These are phyloP conservation scores for Carpatolechia fugitivella DNA, from an alignment of 2,888 invertebrate species.

Conservation along the genomic window DNA sequence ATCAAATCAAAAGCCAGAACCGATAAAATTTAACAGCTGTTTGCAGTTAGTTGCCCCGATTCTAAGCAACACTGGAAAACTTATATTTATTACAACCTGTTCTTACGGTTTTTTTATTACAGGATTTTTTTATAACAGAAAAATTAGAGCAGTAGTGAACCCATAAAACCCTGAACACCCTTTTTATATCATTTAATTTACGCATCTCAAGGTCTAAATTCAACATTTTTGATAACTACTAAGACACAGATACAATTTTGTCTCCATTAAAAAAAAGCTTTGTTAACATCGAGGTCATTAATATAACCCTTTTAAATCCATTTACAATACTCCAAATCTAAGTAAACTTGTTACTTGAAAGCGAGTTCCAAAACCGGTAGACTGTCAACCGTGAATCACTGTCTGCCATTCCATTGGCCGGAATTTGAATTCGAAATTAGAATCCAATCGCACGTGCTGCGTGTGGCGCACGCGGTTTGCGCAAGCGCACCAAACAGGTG, in stretches of 20 bases:
- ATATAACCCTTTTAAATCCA: constrained; percentile 1
- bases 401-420: constrained; percentile 31
- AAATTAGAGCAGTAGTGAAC: no score
- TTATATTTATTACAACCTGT: no score
- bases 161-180: no score
- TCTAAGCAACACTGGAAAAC: neutral
- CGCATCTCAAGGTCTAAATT: no score
- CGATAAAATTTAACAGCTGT: neutral
- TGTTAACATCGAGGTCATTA: no score
- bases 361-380: constrained; percentile 22
- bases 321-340: constrained; percentile 6
- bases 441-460: constrained; percentile 42
- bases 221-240: no score
- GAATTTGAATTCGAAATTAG: constrained; percentile 46
- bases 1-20: neutral
- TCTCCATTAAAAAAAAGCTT: no score
- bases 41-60: no score
- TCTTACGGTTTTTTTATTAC: no score
- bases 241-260: no score
- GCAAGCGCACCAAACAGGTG: constrained; percentile 44
- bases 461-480: constrained; percentile 23
- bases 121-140: no score
- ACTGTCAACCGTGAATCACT: constrained; percentile 43
- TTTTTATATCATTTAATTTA: no score
- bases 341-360: constrained; percentile 5